Percentiles rank a stretch among this genome's conserved stretches.
These are phyloP conservation scores for Solen grandis DNA, from an alignment of 1,140 invertebrate genomes.

Conservation along the genomic window DNA sequence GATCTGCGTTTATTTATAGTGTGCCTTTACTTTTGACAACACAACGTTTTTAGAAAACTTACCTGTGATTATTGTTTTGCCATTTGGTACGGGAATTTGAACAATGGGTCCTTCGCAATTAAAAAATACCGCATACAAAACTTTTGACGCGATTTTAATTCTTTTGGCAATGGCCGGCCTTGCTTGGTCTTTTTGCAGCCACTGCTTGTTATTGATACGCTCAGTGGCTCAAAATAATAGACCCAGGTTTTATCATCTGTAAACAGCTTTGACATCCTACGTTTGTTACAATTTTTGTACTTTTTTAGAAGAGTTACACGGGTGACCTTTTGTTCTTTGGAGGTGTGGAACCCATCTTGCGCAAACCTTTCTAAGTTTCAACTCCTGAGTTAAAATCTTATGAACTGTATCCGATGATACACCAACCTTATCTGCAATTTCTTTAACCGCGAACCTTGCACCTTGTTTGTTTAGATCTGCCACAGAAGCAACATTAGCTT, in stretches of 20 bases:
- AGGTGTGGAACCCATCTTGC: background rate
- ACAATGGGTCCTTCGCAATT: background rate
- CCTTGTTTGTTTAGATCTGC: background rate
- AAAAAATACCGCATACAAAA: background rate
- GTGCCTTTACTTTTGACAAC: too few species aligned
- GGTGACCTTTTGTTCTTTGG: background rate
- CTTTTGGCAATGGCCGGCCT: background rate
- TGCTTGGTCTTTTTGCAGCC: too few species aligned
- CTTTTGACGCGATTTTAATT: too few species aligned
- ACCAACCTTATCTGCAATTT: background rate
- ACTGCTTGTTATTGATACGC: conserved; percentile 3
- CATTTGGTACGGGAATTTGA: conserved; percentile 3
- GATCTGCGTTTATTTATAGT: too few species aligned
- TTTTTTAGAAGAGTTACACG: conserved; percentile 4
- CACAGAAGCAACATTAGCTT: background rate
- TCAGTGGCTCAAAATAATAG: background rate
- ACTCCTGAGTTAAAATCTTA: conserved; percentile 3
- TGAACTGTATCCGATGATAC: background rate
- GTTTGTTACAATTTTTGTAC: background rate
- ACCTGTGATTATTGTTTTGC: background rate
- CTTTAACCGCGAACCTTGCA: background rate
- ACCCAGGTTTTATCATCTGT: background rate
- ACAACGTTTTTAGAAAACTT: too few species aligned
- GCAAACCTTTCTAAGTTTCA: background rate
- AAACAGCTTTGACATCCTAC: too few species aligned